phyloP scores from a whole-genome alignment of 2,113 vertebrate genomes.

The Sapajus apella region DNA sequence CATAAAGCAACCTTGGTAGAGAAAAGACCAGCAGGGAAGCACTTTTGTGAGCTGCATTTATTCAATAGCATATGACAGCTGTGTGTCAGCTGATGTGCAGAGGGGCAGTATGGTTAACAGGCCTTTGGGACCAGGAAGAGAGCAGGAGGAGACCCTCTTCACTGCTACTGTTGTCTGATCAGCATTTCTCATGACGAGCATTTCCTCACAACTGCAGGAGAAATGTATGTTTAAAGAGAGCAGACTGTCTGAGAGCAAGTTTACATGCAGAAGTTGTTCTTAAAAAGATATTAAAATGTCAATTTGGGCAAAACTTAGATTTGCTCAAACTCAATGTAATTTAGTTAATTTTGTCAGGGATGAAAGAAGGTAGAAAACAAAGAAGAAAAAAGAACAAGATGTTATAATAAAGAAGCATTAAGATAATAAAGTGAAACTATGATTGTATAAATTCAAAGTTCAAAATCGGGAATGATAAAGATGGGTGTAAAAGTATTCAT shows the following conservation, averaged over 20 bases:
- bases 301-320: not conserved
- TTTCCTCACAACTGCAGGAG: not conserved
- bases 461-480: not conserved
- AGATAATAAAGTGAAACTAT: not conserved
- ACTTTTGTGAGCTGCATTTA: not conserved
- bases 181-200: not conserved
- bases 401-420: not conserved
- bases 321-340: not conserved
- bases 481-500: not conserved
- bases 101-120: fast-evolving
- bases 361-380: not conserved
- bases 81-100: not conserved
- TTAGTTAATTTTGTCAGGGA: not conserved
- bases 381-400: not conserved
- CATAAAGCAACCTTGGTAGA: not conserved
- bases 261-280: not conserved
- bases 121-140: not conserved
- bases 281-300: not conserved
- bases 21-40: not conserved
- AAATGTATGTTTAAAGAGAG: not conserved
- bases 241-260: not conserved
- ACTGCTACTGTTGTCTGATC: not conserved
- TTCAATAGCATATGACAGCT: not conserved
- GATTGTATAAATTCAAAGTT: not conserved
- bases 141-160: not conserved